A percentile compares a stretch with the other conserved stretches of the same genome.
phyloP scores from a whole-genome alignment of 2,113 vertebrate genomes.

The Dasyurus viverrinus region DNA sequence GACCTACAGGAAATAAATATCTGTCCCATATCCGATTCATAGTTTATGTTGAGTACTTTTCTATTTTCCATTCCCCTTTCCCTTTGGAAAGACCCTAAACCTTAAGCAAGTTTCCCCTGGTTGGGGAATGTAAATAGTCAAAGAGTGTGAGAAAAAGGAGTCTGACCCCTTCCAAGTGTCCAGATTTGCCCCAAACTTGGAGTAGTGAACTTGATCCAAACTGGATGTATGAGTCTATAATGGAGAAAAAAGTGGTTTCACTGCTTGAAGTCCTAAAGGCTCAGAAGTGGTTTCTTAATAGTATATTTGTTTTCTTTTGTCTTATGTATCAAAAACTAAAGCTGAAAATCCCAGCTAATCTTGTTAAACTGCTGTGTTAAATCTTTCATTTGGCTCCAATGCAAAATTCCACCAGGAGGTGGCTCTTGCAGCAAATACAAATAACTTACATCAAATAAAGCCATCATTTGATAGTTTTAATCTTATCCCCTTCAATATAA shows the following conservation, averaged over 20 bases:
- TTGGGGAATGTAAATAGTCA: neutral
- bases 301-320: constrained; percentile 13
- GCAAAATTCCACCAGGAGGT: constrained; percentile 62
- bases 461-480: neutral
- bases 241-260: neutral
- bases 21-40: neutral
- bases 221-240: neutral
- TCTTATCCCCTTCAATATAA: neutral
- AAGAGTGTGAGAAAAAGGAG: neutral
- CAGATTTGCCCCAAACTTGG: neutral
- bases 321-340: constrained; percentile 12
- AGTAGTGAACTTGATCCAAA: neutral
- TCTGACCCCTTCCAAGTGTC: neutral
- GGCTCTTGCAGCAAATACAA: constrained; percentile 65
- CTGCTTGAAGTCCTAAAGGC: neutral
- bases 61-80: neutral
- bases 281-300: neutral
- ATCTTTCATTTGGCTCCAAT: constrained; percentile 38
- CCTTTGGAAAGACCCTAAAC: neutral
- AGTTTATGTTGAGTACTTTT: neutral
- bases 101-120: neutral
- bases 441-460: constrained; percentile 39
- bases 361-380: constrained; percentile 25
- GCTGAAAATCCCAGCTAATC: constrained; percentile 20
- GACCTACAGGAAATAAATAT: neutral